phyloP scores from a whole-genome alignment of 2,113 vertebrate genomes.

The Alexandromys fortis region DNA sequence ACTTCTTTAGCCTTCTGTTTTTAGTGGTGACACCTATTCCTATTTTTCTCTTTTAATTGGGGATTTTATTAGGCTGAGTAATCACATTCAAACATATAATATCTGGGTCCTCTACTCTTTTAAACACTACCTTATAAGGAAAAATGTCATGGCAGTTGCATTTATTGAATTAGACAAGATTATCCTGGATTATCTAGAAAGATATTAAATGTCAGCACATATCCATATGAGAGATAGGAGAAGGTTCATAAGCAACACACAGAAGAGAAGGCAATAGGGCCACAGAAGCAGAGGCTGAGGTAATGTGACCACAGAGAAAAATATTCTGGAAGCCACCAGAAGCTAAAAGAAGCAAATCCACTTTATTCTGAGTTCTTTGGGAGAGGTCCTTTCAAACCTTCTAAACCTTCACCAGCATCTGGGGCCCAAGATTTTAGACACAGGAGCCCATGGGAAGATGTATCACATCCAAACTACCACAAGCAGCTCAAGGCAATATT shows the following conservation, averaged over 20 bases:
- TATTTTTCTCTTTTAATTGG: not conserved
- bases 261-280: not conserved
- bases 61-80: not conserved
- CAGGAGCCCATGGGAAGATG: not conserved
- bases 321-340: not conserved
- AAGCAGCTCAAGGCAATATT: not conserved
- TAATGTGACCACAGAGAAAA: not conserved
- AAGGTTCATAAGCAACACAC: not conserved
- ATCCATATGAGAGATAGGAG: not conserved
- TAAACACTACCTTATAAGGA: not conserved
- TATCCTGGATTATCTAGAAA: not conserved
- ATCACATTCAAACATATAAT: not conserved
- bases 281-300: not conserved
- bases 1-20: not conserved
- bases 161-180: not conserved
- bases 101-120: not conserved
- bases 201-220: not conserved
- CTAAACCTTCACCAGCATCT: not conserved
- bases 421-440: not conserved
- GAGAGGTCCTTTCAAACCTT: not conserved
- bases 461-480: not conserved
- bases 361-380: not conserved
- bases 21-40: not conserved
- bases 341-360: not conserved
- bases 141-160: not conserved